Base-by-base conservation (phyloP, 64 coral and sea anemone genomes). In the Montipora capricornis region DNA sequence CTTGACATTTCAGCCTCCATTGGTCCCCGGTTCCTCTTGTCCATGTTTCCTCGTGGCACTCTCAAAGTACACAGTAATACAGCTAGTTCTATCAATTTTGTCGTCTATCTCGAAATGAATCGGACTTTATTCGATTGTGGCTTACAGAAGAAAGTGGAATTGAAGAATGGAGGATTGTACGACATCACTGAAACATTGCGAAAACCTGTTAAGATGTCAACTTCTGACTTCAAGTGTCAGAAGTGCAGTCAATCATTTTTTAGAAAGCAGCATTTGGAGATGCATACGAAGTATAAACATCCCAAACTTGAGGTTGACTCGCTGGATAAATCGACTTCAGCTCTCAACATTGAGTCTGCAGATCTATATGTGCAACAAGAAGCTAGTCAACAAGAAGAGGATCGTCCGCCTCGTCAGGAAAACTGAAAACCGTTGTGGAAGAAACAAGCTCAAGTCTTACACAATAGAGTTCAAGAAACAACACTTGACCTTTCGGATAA, bases 121-220 rank as follows among this genome's bases (percentile, higher is more conserved):
- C 17, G 88, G 45, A 90, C 93, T 87, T 90, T 95, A 87, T 95
- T 95, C 74, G 88, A 91, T 26, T 95, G 88, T 87, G 93, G 88
- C 15, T 49, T 88, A 22, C 75, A 88, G 87, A 75, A 76, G 76
- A 49, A 88, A 76, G 87, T 88, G 20, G 87, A 75, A 55, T 74
- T 75, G 49, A 88, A 55, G 86, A 76, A 76, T 75, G 87, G 73
- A 49, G 6, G 24, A n/a, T 46, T 75, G 70, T 68, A 47, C 60
- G 87, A 89, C 57, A 48, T 89, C 49, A 75, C 87, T 85, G 48
- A 80, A 91, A 90, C 81, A n/a, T 90, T 90, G 47, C 81, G 80
- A 85, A 91, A 95, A 74, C 49, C 93, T 91, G 88, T 91, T 61
- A n/a, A 95, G 88, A 45, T 17, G 88, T 60, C 37, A 84, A 90